Evolutionary conservation across 92 coral and sea anemone genomes (phyloP).

Genomic region (Virgularia gustaviana): DNA sequence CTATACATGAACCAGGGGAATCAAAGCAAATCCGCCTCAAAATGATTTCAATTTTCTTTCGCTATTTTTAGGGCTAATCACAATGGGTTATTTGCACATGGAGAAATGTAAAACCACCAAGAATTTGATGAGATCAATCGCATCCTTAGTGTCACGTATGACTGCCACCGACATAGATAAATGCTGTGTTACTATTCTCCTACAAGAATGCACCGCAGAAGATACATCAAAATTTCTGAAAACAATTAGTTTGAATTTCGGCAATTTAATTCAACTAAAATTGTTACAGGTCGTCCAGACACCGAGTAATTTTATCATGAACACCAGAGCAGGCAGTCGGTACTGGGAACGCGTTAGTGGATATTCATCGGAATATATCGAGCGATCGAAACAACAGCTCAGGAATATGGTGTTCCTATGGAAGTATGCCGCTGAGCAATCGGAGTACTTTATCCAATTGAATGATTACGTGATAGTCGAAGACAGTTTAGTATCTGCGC

Average conservation of each 20-base stretch:
- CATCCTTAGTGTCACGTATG: constrained; percentile 29
- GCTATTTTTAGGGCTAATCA: constrained; percentile 30
- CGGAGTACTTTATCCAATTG: constrained; percentile 28
- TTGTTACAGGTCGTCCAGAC: constrained; percentile 17
- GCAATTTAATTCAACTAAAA: neutral
- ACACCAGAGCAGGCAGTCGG: neutral
- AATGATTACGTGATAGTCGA: constrained; percentile 16
- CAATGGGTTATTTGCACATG: constrained; percentile 44
- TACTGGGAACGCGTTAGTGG: constrained; percentile 17
- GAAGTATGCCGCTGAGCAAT: constrained; percentile 8
- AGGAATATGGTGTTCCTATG: constrained; percentile 25
- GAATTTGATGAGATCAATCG: constrained; percentile 33
- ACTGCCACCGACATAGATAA: constrained; percentile 13
- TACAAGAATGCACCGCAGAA: constrained; percentile 20
- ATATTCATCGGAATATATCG: constrained; percentile 2
- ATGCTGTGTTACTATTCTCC: constrained; percentile 31
- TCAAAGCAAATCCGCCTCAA: neutral
- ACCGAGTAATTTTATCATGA: neutral
- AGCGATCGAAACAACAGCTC: neutral
- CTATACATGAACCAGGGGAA: neutral
- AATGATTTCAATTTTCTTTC: neutral
- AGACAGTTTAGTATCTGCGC: neutral
- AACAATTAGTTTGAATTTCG: neutral
- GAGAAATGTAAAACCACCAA: constrained; percentile 18
- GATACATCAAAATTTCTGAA: neutral